Conservation (phyloP, 2,888 invertebrate genomes). For the Desoria tigrina region DNA sequence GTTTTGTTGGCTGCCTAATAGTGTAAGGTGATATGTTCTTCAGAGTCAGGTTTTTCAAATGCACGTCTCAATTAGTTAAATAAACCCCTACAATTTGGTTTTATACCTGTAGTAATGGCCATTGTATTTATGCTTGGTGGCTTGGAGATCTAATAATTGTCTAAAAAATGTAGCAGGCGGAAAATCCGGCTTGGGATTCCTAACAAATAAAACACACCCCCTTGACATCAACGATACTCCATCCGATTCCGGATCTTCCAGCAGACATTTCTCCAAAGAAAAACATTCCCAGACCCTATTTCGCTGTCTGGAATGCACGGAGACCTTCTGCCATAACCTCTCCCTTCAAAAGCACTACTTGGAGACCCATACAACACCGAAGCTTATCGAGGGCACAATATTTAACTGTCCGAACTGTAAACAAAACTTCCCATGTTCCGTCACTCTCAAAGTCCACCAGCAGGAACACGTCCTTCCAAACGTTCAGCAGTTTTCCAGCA, state of each 20-base stretch:
- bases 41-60: too few relatives aligned
- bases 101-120: too few relatives aligned
- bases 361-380: not conserved
- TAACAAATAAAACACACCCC: conserved; percentile 38
- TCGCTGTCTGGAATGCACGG: not conserved
- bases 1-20: too few relatives aligned
- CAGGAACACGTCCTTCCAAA: conserved; percentile 41
- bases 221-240: conserved; percentile 12
- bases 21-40: too few relatives aligned
- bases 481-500: conserved; percentile 21
- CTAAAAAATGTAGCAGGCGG: conserved; percentile 5
- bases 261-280: not conserved
- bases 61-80: too few relatives aligned
- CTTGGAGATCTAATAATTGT: too few relatives aligned
- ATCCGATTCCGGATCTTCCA: not conserved
- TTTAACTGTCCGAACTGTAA: conserved; percentile 31
- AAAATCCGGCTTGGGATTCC: conserved; percentile 25
- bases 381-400: not conserved
- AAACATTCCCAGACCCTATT: too few relatives aligned
- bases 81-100: too few relatives aligned
- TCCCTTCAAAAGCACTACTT: not conserved
- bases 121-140: too few relatives aligned
- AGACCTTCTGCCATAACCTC: not conserved
- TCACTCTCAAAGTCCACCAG: conserved; percentile 35
- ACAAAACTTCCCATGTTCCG: conserved; percentile 31